A percentile compares a stretch with the other conserved stretches of the same genome.
Conservation (phyloP, 2,888 invertebrate genomes). For the Choristoneura rosaceana region DNA sequence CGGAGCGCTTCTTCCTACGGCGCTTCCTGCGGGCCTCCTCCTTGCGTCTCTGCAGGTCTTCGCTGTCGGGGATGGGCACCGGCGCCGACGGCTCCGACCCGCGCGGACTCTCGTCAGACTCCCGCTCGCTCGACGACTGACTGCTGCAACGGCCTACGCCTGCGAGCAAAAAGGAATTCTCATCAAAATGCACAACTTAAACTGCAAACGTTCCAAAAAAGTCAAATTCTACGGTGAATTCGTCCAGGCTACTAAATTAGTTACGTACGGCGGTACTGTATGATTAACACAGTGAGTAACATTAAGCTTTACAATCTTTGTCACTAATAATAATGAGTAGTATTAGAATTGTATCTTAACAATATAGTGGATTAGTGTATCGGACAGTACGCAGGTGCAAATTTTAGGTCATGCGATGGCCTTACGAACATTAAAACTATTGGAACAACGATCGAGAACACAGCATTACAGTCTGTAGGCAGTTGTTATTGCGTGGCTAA, state of each 20-base stretch:
- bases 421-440: conserved; percentile 35
- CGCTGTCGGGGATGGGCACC: conserved; percentile 86
- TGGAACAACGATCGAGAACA: conserved; percentile 14
- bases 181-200: background rate
- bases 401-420: conserved; percentile 37
- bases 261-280: too few species aligned
- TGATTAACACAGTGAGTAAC: too few species aligned
- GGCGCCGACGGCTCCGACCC: conserved; percentile 82
- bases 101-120: conserved; percentile 73
- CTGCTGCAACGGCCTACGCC: conserved; percentile 84
- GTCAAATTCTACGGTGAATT: too few species aligned
- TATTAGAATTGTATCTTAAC: background rate
- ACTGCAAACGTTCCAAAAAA: background rate
- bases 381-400: conserved; percentile 36
- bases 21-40: conserved; percentile 95
- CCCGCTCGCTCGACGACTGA: conserved; percentile 84
- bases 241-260: too few species aligned
- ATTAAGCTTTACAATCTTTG: too few species aligned
- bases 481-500: background rate
- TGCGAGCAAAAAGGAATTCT: conserved; percentile 54
- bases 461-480: conserved; percentile 1
- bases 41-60: conserved; percentile 91
- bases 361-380: conserved; percentile 16
- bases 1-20: conserved; percentile 95
- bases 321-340: too few species aligned